Evolutionary conservation across 2,888 invertebrate genomes (phyloP).

Genomic region (Cantharis nigra): DNA sequence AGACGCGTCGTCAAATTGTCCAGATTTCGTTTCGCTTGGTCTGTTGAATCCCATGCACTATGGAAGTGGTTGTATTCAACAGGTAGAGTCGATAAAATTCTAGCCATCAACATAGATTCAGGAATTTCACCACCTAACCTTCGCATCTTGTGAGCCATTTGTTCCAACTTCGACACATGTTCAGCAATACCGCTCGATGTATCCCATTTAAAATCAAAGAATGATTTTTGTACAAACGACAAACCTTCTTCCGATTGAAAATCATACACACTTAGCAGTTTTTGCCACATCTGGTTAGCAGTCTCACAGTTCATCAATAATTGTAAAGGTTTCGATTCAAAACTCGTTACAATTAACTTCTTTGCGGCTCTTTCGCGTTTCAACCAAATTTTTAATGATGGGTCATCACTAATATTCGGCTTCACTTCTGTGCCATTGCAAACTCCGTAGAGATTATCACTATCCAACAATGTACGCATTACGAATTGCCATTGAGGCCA

Average conservation of each 20-base stretch:
- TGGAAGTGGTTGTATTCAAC: no score
- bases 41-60: no score
- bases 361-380: constrained; percentile 32
- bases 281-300: constrained; percentile 35
- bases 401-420: not conserved
- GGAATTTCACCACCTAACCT: not conserved
- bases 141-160: not conserved
- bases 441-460: constrained; percentile 18
- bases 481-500: constrained; percentile 33
- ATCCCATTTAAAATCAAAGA: constrained; percentile 35
- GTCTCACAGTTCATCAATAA: constrained; percentile 26
- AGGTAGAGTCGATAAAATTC: no score
- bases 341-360: constrained; percentile 33
- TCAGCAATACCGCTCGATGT: not conserved
- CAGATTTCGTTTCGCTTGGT: no score
- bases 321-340: constrained; percentile 30
- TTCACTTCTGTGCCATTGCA: constrained; percentile 19
- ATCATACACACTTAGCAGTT: constrained; percentile 33
- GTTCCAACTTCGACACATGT: not conserved
- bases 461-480: constrained; percentile 23
- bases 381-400: constrained; percentile 8
- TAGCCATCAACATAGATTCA: not conserved
- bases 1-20: no score
- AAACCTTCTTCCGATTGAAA: constrained; percentile 32
- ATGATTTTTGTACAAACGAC: constrained; percentile 32